phyloP scores from a whole-genome alignment of 2,113 vertebrate species.

The Xiphophorus hellerii region DNA sequence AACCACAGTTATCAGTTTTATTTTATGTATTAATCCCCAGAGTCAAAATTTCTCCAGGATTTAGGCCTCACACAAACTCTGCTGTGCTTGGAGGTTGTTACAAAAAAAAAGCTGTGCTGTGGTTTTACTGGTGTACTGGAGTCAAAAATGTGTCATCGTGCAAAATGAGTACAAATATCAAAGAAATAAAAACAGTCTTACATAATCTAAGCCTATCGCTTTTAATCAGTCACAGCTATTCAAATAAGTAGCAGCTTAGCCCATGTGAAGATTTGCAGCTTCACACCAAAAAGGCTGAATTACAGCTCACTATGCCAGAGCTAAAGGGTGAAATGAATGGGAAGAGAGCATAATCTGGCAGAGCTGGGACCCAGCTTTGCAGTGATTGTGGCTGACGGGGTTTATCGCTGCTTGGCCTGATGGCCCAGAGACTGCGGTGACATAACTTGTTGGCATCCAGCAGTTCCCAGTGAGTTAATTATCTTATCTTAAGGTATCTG shows the following conservation, averaged over 20 bases:
- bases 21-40: slow-evolving; percentile 48
- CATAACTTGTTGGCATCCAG: no score
- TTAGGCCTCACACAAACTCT: slow-evolving; percentile 52
- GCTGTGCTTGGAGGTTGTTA: slow-evolving; percentile 41
- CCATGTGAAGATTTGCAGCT: slow-evolving; percentile 53
- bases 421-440: not conserved
- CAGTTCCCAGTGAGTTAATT: no score
- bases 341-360: slow-evolving; percentile 41
- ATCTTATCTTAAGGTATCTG: no score
- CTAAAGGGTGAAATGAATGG: slow-evolving; percentile 22
- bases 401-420: slow-evolving; percentile 32
- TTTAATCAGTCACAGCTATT: slow-evolving; percentile 61
- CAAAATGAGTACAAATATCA: slow-evolving; percentile 54
- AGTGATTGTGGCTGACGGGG: slow-evolving; percentile 24
- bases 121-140: slow-evolving; percentile 44
- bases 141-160: slow-evolving; percentile 71
- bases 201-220: slow-evolving; percentile 47
- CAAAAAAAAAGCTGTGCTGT: slow-evolving; percentile 40
- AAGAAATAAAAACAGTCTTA: slow-evolving; percentile 58
- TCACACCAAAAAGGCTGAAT: slow-evolving; percentile 51
- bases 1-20: slow-evolving; percentile 49
- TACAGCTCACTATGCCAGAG: slow-evolving; percentile 28
- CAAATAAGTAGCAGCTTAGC: slow-evolving; percentile 53
- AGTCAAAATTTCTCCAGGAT: slow-evolving; percentile 16
- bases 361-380: slow-evolving; percentile 23